phyloP scores from a whole-genome alignment of 2,888 invertebrate genomes.

The Hypercompe scribonia region DNA sequence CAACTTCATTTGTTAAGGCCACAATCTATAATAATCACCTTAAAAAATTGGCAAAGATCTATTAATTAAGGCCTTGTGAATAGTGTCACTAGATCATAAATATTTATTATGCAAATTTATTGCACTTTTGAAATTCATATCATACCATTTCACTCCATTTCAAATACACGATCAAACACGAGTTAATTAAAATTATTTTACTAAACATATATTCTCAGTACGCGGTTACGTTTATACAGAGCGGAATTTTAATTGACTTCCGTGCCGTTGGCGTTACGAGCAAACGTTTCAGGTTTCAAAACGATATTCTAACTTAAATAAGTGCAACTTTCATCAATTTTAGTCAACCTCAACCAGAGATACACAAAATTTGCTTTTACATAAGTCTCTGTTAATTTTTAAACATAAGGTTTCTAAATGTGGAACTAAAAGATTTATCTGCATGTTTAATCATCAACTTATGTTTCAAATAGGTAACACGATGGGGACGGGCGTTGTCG shows the following conservation, averaged over 20 bases:
- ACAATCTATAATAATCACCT: too few relatives aligned
- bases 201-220: neutral
- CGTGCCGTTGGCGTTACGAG: neutral
- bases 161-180: neutral
- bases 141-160: too few relatives aligned
- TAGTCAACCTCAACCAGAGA: neutral
- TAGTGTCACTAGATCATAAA: too few relatives aligned
- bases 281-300: neutral
- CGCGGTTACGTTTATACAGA: neutral
- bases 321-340: neutral
- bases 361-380: neutral
- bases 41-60: too few relatives aligned
- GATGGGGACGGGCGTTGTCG: constrained; percentile 67
- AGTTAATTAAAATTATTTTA: neutral
- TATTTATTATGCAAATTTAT: too few relatives aligned
- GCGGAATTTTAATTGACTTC: neutral
- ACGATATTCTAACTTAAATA: neutral
- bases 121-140: too few relatives aligned
- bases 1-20: neutral
- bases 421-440: neutral
- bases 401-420: neutral
- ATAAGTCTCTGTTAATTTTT: neutral
- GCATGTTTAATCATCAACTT: neutral
- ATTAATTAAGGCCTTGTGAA: too few relatives aligned
- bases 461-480: constrained; percentile 56